Evolutionary conservation across 2,888 invertebrate species (phyloP), one percentile per base, ranked within the genome.

Genomic region (Theodoxus fluviatilis): DNA sequence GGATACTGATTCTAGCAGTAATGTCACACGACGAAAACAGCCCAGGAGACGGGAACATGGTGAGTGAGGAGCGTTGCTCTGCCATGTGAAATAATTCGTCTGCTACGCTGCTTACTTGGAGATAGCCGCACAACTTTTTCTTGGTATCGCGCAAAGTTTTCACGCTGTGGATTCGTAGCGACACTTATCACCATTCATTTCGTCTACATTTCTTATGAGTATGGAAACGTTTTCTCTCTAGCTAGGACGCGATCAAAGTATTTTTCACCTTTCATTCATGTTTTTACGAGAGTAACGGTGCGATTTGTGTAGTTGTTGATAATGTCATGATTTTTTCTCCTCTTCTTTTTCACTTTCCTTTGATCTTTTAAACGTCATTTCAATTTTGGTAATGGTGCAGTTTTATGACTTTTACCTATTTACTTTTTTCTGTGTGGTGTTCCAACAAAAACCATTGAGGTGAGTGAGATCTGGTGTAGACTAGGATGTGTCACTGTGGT

Each of bases 21-120:
- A 75, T 75, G 75, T 70, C 71, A 49, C 71, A 75, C 38, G 68
- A 67, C 47, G 75, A 75, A 61, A 68, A 67, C 55, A 75, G 66
- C 64, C 28, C 68, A 31, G 75, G 71, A 33, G 71, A n/a, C n/a
- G n/a, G 64, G 35, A 73, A 66, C 65, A 61, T 75, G 75, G 75
- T 75, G 68, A 71, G 75, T 73, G 25, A 28, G n/a, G n/a, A n/a
- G n/a, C n/a, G n/a, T n/a, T n/a, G n/a, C n/a, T n/a, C n/a, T n/a
- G n/a, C n/a, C n/a, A n/a, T 35, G 22, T 61, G 33, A 37, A 65
- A 61, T 49, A 49, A 55, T 70, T 65, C 65, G 64, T 70, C 65
- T 69, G 63, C 69, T 69, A 47, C 31, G 31, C n/a, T 67, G 49
- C 31, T 25, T 28, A 7, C 31, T 12, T 31, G 40, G 40, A 65